A percentile compares a stretch with the other conserved stretches of the same genome.
Evolutionary conservation across 2,797 vertebrate species (phyloP).

Genomic region (Eurystomus glaucurus): DNA sequence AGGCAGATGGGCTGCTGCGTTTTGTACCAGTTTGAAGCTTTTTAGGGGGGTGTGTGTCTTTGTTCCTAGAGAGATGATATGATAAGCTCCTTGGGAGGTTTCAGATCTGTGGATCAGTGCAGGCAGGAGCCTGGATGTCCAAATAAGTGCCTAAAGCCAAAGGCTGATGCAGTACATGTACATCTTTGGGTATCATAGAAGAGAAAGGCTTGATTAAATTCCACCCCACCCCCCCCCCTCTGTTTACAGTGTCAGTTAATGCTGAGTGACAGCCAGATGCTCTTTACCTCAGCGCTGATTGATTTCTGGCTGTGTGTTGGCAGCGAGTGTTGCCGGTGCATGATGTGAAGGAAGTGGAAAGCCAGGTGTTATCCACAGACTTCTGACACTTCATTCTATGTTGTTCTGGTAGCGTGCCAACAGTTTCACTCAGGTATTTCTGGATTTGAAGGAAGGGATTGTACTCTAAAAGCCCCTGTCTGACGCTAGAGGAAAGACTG

Average conservation of each 20-base stretch:
- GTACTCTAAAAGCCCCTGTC: conserved; percentile 2
- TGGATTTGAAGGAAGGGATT: conserved; percentile 28
- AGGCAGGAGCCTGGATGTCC: background rate
- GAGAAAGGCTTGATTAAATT: conserved; percentile 6
- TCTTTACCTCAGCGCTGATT: background rate
- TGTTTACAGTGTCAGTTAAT: background rate
- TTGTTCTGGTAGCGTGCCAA: conserved; percentile 33
- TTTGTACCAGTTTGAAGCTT: conserved; percentile 1
- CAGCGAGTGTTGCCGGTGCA: fast-evolving
- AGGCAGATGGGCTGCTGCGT: conserved; percentile 47
- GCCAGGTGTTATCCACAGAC: conserved; percentile 62
- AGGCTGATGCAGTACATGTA: background rate
- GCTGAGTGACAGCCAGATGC: conserved; percentile 41
- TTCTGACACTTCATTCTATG: conserved; percentile 14
- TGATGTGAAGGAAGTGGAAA: conserved; percentile 38
- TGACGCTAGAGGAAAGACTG: background rate
- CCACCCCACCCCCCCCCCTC: fast-evolving
- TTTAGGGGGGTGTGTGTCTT: background rate
- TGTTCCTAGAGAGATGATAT: conserved; percentile 4
- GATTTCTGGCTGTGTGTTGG: conserved; percentile 26
- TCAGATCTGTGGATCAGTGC: fast-evolving
- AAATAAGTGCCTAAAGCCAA: background rate
- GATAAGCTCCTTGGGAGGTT: background rate
- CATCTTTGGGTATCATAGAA: background rate
- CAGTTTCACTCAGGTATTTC: conserved; percentile 21